A percentile compares a stretch with the other conserved stretches of the same genome.
phyloP scores from a whole-genome alignment of 2,888 invertebrate genomes.

The Oxystoma pomonae region DNA sequence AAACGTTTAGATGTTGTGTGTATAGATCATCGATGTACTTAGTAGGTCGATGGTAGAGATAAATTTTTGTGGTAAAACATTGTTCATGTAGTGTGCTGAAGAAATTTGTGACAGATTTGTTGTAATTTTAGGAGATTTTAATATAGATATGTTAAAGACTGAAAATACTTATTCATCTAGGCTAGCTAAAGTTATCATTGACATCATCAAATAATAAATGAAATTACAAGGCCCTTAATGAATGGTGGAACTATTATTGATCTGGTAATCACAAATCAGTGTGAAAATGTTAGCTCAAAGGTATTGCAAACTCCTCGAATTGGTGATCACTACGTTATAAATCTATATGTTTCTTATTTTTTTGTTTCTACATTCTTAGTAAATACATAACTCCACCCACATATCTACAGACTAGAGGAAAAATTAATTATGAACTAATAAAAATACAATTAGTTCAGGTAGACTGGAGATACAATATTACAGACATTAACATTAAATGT shows the following conservation, averaged over 20 bases:
- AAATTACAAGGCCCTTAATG: background rate
- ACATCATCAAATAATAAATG: background rate
- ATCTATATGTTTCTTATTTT: no score
- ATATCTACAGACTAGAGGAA: background rate
- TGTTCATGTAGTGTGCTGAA: no score
- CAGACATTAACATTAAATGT: background rate
- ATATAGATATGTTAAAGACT: background rate
- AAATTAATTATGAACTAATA: background rate
- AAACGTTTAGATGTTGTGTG: no score
- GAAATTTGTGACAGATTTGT: no score
- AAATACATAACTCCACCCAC: background rate
- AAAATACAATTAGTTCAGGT: background rate
- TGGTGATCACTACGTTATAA: background rate
- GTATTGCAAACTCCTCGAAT: background rate
- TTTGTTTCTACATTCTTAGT: background rate
- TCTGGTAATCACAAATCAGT: background rate
- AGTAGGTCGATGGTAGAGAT: no score
- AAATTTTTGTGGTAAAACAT: no score
- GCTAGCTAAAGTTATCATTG: background rate
- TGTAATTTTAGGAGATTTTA: background rate
- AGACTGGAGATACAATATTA: background rate
- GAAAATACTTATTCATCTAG: background rate
- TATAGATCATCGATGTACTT: no score
- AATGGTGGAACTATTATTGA: background rate
- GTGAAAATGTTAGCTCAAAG: background rate